A percentile compares a stretch with the other conserved stretches of the same genome.
Evolutionary conservation across 2,888 invertebrate species (phyloP).

Genomic region (Rosalia funebris): DNA sequence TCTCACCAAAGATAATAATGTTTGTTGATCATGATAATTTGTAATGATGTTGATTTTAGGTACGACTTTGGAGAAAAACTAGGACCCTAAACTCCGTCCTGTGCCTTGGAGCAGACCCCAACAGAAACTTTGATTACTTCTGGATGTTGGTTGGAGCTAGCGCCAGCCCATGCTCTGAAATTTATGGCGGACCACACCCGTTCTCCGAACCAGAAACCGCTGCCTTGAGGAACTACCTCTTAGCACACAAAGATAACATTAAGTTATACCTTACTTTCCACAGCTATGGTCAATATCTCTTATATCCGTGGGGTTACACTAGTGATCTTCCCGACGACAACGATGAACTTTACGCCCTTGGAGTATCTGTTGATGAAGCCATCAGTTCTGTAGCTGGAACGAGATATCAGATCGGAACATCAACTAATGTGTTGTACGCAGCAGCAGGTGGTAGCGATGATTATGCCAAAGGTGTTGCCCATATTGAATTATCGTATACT

Average conservation of each 20-base stretch:
- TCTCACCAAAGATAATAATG: too few species aligned
- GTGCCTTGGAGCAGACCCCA: slow-evolving; percentile 45
- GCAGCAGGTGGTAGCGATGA: slow-evolving; percentile 75
- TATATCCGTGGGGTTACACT: slow-evolving; percentile 77
- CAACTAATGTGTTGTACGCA: slow-evolving; percentile 64
- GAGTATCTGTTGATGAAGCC: slow-evolving; percentile 59
- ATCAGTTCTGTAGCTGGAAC: slow-evolving; percentile 60
- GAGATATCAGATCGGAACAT: slow-evolving; percentile 66
- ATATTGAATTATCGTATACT: slow-evolving; percentile 71
- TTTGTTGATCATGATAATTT: too few species aligned
- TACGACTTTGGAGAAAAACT: slow-evolving; percentile 54
- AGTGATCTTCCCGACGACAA: slow-evolving; percentile 54
- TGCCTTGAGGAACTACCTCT: slow-evolving; percentile 69
- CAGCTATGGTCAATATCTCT: slow-evolving; percentile 73
- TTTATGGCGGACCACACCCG: slow-evolving; percentile 62
- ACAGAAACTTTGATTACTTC: slow-evolving; percentile 68
- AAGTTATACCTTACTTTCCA: slow-evolving; percentile 79
- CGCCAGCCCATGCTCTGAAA: slow-evolving; percentile 61
- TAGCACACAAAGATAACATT: slow-evolving; percentile 63
- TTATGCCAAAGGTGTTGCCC: slow-evolving; percentile 68
- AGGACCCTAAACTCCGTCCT: slow-evolving; percentile 27
- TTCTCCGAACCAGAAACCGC: slow-evolving; percentile 69
- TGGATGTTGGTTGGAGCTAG: slow-evolving; percentile 69
- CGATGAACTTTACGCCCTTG: slow-evolving; percentile 54
- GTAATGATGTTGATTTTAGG: too few species aligned